These are phyloP conservation scores for Escarpia spicata DNA, from an alignment of 2,888 invertebrate genomes.

Conservation along the genomic window DNA sequence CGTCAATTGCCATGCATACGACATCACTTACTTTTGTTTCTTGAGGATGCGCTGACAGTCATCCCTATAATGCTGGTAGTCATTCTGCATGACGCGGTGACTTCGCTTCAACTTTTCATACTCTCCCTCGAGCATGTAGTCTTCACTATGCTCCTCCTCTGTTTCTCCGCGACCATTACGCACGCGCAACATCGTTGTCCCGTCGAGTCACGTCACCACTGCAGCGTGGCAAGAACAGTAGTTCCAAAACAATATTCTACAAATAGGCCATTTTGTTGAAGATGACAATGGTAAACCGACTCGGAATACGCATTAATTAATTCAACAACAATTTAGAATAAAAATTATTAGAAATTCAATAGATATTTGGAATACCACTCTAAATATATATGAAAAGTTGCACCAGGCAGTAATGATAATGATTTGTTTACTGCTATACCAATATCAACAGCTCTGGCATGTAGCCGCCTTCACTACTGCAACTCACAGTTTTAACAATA, in stretches of 20 bases:
- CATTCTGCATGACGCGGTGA: constrained; percentile 14
- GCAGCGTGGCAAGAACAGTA: not conserved
- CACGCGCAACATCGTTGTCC: not conserved
- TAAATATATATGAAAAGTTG: too few species aligned
- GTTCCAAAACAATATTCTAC: not conserved
- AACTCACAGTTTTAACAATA: too few species aligned
- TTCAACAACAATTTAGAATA: too few species aligned
- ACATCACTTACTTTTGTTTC: not conserved
- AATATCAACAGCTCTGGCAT: too few species aligned
- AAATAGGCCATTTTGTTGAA: not conserved
- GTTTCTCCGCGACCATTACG: not conserved
- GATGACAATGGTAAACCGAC: too few species aligned
- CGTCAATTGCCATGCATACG: not conserved
- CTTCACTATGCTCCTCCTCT: not conserved
- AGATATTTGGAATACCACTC: too few species aligned
- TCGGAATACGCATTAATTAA: too few species aligned
- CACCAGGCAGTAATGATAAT: too few species aligned
- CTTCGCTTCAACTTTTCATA: constrained; percentile 20
- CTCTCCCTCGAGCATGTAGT: not conserved
- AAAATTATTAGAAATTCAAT: too few species aligned
- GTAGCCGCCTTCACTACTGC: too few species aligned
- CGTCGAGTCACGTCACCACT: not conserved
- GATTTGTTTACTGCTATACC: too few species aligned
- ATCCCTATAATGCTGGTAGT: not conserved
- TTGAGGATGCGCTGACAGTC: not conserved